Evolutionary conservation across 2,113 vertebrate genomes (phyloP).

Genomic region (Platysteira castanea): DNA sequence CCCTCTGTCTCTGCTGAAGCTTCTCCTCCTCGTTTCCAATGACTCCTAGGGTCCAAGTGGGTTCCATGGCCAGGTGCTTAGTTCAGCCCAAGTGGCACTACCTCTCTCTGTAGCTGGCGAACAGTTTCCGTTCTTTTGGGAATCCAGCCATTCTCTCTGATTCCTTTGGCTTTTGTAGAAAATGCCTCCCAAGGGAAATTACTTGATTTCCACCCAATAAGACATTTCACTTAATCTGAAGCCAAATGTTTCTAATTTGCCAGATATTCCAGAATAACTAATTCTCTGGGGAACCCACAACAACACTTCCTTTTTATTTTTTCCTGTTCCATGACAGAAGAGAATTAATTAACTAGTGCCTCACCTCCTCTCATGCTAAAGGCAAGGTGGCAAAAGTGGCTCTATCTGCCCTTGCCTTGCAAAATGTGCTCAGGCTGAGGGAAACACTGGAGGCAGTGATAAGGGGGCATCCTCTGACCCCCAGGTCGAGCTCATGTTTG

Average conservation of each 20-base stretch:
- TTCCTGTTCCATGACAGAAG: not conserved
- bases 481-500: fast-evolving
- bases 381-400: fast-evolving
- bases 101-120: not conserved
- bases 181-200: not conserved
- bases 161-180: not conserved
- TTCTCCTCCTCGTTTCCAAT: not conserved
- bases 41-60: not conserved
- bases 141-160: not conserved
- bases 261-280: not conserved
- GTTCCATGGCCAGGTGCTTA: not conserved
- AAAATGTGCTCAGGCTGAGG: not conserved
- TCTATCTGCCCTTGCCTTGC: not conserved
- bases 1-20: not conserved
- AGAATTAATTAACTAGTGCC: not conserved
- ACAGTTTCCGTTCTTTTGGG: not conserved
- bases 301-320: not conserved
- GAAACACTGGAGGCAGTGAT: not conserved
- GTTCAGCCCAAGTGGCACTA: not conserved
- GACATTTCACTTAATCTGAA: constrained; percentile 3
- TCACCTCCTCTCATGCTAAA: not conserved
- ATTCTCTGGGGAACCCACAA: not conserved
- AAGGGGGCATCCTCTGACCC: fast-evolving
- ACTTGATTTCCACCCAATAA: constrained; percentile 12
- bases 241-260: constrained; percentile 1